These are phyloP conservation scores for Hippoglossus hippoglossus DNA, from an alignment of 2,797 vertebrate species.

Conservation along the genomic window DNA sequence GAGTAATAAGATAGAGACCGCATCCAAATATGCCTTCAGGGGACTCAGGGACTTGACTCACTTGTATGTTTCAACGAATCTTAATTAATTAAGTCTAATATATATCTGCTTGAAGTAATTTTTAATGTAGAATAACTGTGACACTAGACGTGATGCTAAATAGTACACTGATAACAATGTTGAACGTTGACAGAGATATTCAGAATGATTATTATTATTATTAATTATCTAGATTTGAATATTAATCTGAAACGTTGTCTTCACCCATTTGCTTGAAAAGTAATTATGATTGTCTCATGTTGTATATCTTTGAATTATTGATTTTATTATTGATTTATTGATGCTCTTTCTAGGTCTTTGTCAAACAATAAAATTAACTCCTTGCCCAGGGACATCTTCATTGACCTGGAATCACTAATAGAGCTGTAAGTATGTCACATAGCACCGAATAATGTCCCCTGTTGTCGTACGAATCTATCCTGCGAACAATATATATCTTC, in stretches of 20 bases:
- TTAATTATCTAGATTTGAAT: not conserved
- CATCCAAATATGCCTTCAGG: slow-evolving; percentile 94
- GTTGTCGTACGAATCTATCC: not conserved
- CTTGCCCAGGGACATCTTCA: slow-evolving; percentile 94
- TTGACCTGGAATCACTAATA: slow-evolving; percentile 96
- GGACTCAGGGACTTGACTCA: slow-evolving; percentile 97
- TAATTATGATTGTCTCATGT: not conserved
- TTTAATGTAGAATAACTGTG: not conserved
- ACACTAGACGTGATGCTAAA: not conserved
- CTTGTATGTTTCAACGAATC: slow-evolving; percentile 88
- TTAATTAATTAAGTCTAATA: slow-evolving; percentile 9
- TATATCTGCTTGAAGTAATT: not conserved
- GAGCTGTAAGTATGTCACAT: slow-evolving; percentile 90
- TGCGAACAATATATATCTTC: not conserved
- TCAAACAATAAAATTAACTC: slow-evolving; percentile 96
- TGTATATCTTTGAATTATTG: not conserved
- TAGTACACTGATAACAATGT: not conserved
- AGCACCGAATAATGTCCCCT: not conserved
- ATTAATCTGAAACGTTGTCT: not conserved
- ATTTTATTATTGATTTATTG: not conserved
- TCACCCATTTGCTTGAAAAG: not conserved
- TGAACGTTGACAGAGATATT: not conserved
- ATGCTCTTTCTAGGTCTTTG: slow-evolving; percentile 87
- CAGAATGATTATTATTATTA: no score
- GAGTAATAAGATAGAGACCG: slow-evolving; percentile 95